Evolutionary conservation across 2,888 invertebrate species (phyloP).

Genomic region (Amblyteles armatorius): DNA sequence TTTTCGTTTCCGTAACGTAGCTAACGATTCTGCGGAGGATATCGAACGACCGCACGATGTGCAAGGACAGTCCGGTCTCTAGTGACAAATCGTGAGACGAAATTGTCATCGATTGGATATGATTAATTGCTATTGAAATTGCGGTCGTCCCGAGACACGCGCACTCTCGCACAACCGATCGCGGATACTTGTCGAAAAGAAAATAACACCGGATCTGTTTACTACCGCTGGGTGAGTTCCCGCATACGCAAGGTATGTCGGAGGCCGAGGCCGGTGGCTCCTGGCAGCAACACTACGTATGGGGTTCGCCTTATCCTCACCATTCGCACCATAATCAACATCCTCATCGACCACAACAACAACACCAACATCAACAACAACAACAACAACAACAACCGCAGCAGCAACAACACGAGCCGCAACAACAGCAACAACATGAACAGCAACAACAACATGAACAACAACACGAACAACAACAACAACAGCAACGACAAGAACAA

Average conservation of each 20-base stretch:
- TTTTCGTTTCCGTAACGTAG: background rate
- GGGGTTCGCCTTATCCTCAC: slow-evolving; percentile 75
- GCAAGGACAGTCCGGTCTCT: background rate
- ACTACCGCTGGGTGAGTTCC: slow-evolving; percentile 59
- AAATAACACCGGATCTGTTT: slow-evolving; percentile 6
- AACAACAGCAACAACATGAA: slow-evolving; percentile 62
- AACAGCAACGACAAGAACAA: slow-evolving; percentile 66
- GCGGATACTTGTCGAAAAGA: background rate
- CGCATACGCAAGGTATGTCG: slow-evolving; percentile 69
- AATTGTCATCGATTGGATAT: slow-evolving; percentile 1
- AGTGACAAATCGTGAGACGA: background rate
- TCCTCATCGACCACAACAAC: slow-evolving; percentile 68
- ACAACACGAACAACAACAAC: slow-evolving; percentile 48
- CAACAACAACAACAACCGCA: slow-evolving; percentile 66
- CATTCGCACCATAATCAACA: slow-evolving; percentile 73
- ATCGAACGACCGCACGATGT: background rate
- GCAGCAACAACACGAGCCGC: slow-evolving; percentile 67
- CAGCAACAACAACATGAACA: slow-evolving; percentile 39
- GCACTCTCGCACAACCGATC: background rate
- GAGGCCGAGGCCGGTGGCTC: slow-evolving; percentile 77
- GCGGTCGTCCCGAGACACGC: background rate
- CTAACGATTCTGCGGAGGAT: background rate
- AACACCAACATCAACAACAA: slow-evolving; percentile 64
- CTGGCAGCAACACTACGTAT: slow-evolving; percentile 81
- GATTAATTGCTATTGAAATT: background rate